Base-by-base conservation (phyloP, 1,140 invertebrate species). In the Trichogramma pretiosum region DNA sequence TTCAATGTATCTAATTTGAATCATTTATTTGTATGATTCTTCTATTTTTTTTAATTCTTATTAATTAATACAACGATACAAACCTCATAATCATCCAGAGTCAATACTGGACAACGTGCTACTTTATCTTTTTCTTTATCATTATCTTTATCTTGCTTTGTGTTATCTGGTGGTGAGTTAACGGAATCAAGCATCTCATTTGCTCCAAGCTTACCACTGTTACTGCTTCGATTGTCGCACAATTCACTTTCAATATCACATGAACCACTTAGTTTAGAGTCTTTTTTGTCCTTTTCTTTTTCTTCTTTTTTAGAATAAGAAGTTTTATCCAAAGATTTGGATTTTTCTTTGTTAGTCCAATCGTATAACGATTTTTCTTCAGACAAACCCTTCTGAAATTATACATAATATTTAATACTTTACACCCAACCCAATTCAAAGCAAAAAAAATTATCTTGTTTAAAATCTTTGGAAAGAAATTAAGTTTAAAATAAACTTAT, bases 121-220 rank as follows among this genome's bases (percentile, higher is more conserved):
- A n/a, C n/a, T n/a, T n/a, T n/a, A n/a, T n/a, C n/a, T n/a, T n/a
- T n/a, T n/a, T n/a, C n/a, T n/a, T n/a, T n/a, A n/a, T n/a, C n/a
- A n/a, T n/a, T n/a, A n/a, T n/a, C n/a, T n/a, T n/a, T n/a, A 55
- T 73, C 70, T 47, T 65, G 56, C 55, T 71, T 72, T 39, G 56
- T 56, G 56, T 70, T 67, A 43, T 69, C 67, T 36, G 62, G 60
- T 21, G 63, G 60, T 54, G 62, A 57, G 59, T 63, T 68, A 47
- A 68, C 68, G 43, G 68, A 64, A 14, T 67, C 67, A 47, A 68
- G 60, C 69, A 70, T 70, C 48, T 70, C 67, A 70, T 69, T 70
- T 64, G 64, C 62, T 47, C 61, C 59, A 56, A 65, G 57, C 55
- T 70, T 70, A 48, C 60, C 67, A 56, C 63, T 67, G 43, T 45